Conservation (phyloP, 2,113 vertebrate species). For the Urocitellus parryii region DNA sequence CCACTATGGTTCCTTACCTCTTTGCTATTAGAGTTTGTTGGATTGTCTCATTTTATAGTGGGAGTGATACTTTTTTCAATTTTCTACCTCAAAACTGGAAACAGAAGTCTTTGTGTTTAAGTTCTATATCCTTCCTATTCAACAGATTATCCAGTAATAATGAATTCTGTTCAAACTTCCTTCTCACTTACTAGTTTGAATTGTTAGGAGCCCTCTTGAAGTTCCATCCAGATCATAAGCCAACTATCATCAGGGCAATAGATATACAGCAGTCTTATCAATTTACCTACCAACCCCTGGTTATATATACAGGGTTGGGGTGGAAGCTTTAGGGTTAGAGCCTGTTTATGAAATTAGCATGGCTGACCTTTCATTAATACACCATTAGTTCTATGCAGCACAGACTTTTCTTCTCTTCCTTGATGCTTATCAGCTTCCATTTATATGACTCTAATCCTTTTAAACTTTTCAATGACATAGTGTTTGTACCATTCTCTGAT, state of each 20-base stretch:
- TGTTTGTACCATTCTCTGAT: background rate
- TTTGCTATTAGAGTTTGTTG: background rate
- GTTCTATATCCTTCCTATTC: background rate
- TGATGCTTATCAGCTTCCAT: background rate
- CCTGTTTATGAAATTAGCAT: background rate
- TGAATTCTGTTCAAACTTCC: background rate
- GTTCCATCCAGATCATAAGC: background rate
- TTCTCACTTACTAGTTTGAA: background rate
- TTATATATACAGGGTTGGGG: background rate
- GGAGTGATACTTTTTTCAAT: background rate
- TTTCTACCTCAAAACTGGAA: constrained; percentile 26
- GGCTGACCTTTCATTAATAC: background rate
- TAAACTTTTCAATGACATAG: background rate
- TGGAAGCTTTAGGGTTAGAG: background rate
- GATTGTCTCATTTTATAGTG: background rate
- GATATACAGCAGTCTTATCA: background rate
- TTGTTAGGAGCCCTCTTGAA: background rate
- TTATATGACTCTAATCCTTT: background rate
- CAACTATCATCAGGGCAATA: background rate
- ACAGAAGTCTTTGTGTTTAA: background rate
- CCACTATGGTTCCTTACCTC: background rate
- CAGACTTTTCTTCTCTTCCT: background rate
- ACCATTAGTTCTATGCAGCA: background rate
- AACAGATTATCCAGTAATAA: background rate
- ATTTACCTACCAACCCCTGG: background rate